Evolutionary conservation across 2,113 vertebrate species (phyloP).

Genomic region (Serinus canaria): DNA sequence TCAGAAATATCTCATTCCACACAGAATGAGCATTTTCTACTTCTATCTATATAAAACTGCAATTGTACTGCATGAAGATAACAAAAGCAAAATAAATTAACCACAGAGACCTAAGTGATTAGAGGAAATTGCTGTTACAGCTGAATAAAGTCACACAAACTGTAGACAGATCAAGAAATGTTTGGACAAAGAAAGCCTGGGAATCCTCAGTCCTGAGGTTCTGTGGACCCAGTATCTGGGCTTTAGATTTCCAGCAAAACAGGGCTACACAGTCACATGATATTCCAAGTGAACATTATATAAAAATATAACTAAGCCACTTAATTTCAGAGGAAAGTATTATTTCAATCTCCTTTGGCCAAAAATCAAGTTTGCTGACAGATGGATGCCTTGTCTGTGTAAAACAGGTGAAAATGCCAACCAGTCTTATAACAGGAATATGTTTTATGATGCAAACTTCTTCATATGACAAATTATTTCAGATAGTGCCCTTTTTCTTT

Average conservation of each 20-base stretch:
- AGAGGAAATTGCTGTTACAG: not conserved
- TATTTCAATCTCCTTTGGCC: not conserved
- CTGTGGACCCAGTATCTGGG: not conserved
- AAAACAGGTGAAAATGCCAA: not conserved
- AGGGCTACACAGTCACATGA: not conserved
- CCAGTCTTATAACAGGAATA: not conserved
- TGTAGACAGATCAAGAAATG: not conserved
- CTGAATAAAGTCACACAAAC: not conserved
- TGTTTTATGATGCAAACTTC: not conserved
- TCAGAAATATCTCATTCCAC: not conserved
- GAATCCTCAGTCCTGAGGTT: not conserved
- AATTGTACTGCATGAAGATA: not conserved
- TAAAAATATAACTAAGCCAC: not conserved
- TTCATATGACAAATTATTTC: not conserved
- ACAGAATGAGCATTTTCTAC: not conserved
- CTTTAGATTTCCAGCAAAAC: not conserved
- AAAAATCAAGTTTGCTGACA: not conserved
- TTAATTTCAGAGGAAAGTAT: not conserved
- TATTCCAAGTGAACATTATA: rapidly evolving
- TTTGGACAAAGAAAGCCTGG: not conserved
- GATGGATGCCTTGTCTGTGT: not conserved
- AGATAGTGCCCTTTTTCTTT: not conserved
- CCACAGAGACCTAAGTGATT: not conserved
- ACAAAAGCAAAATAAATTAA: not conserved
- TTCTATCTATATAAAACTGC: not conserved